Conservation (phyloP, 2,113 vertebrate genomes). For the Boulengeromyrus knoepffleri region DNA sequence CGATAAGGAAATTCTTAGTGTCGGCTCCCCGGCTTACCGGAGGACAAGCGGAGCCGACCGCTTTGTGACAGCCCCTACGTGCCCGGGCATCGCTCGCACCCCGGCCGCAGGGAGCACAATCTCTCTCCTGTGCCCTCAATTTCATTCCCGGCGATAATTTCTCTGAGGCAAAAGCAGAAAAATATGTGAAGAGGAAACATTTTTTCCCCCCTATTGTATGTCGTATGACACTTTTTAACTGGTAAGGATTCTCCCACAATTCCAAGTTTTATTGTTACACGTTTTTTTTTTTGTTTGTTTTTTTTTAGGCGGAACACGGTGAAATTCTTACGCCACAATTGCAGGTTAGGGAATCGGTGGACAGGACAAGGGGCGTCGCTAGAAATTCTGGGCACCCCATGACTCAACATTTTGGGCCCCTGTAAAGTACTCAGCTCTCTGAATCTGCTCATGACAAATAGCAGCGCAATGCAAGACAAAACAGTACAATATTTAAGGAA, state of each 20-base stretch:
- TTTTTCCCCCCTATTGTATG: not conserved
- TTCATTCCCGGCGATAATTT: constrained; percentile 34
- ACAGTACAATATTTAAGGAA: not conserved
- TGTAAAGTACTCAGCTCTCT: not conserved
- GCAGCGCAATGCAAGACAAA: not conserved
- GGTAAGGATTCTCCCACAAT: not conserved
- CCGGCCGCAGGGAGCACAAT: constrained; percentile 9
- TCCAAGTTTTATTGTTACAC: not conserved
- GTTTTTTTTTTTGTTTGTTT: no score
- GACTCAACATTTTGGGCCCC: not conserved
- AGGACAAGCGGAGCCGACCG: constrained; percentile 32
- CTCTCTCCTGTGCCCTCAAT: constrained; percentile 28
- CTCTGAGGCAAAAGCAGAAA: constrained; percentile 10
- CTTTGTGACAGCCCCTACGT: constrained; percentile 31
- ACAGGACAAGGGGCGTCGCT: not conserved
- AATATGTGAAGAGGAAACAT: not conserved
- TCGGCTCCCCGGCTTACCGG: constrained; percentile 27
- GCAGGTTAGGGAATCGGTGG: not conserved
- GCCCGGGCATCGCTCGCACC: not conserved
- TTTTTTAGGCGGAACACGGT: not conserved
- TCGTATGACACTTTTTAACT: not conserved
- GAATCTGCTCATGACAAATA: not conserved
- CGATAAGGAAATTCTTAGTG: constrained; percentile 40
- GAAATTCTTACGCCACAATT: not conserved
- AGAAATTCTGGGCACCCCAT: not conserved